Percentiles rank a stretch among this genome's conserved stretches.
phyloP scores from a whole-genome alignment of 2,888 invertebrate genomes.

The Nephrotoma appendiculata region DNA sequence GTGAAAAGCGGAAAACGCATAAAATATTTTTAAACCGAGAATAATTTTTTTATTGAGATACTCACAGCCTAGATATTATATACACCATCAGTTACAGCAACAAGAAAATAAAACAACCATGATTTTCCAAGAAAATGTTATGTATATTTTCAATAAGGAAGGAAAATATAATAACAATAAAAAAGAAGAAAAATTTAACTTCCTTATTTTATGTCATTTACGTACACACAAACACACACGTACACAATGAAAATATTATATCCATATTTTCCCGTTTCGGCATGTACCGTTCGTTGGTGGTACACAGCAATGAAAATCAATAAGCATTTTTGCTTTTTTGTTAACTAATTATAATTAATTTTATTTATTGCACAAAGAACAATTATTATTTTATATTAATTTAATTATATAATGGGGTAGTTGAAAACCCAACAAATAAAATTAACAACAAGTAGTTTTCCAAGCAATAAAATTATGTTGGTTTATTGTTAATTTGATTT shows the following conservation, averaged over 20 bases:
- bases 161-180: background rate
- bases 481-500: background rate
- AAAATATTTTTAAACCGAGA: background rate
- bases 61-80: background rate
- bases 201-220: background rate
- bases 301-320: background rate
- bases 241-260: background rate
- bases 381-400: background rate
- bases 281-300: background rate
- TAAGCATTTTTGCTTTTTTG: background rate
- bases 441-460: background rate
- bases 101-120: background rate
- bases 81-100: background rate
- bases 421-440: background rate
- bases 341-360: background rate
- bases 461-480: background rate
- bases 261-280: background rate
- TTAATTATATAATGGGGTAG: background rate
- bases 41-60: background rate
- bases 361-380: background rate
- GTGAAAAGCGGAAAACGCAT: background rate
- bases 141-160: background rate
- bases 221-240: background rate
- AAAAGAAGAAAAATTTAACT: background rate
- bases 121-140: background rate